Percentiles rank a stretch among this genome's conserved stretches.
These are phyloP conservation scores for Platycnemis pennipes DNA, from an alignment of 2,888 invertebrate species.

Conservation along the genomic window DNA sequence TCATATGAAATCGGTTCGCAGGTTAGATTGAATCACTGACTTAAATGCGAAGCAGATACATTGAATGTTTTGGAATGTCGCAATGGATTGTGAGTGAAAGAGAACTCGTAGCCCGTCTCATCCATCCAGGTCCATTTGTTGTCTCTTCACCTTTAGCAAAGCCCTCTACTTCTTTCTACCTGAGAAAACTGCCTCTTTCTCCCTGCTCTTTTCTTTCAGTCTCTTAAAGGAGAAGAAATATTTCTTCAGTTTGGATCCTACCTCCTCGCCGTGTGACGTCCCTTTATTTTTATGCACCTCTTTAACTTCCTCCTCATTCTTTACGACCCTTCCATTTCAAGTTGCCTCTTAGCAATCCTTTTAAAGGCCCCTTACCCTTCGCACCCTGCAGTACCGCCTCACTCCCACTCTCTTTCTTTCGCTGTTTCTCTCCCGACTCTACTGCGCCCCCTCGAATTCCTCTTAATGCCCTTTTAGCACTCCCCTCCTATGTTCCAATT, in stretches of 20 bases:
- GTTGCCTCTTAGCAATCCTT: conserved; percentile 33
- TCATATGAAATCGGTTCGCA: too few species aligned
- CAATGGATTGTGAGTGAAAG: neutral
- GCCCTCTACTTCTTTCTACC: conserved; percentile 28
- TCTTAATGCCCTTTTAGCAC: neutral
- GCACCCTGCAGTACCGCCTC: neutral
- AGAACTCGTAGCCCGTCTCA: too few species aligned
- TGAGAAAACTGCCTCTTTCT: conserved; percentile 9
- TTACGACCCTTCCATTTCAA: conserved; percentile 49
- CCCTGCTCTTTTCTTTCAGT: conserved; percentile 38
- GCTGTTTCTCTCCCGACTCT: neutral
- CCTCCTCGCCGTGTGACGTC: neutral
- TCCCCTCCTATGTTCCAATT: neutral
- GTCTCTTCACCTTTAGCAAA: neutral
- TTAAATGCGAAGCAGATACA: too few species aligned
- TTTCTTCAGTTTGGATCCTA: conserved; percentile 44
- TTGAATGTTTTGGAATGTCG: too few species aligned
- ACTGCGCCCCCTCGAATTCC: neutral
- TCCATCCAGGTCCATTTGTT: conserved; percentile 41
- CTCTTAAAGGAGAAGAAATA: conserved; percentile 55
- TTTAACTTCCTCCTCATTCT: conserved; percentile 18
- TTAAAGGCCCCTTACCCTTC: neutral
- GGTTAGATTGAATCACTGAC: too few species aligned
- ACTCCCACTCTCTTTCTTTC: neutral
- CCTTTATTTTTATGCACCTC: conserved; percentile 51